phyloP scores from a whole-genome alignment of 2,113 vertebrate species.

The Engystomops pustulosus region DNA sequence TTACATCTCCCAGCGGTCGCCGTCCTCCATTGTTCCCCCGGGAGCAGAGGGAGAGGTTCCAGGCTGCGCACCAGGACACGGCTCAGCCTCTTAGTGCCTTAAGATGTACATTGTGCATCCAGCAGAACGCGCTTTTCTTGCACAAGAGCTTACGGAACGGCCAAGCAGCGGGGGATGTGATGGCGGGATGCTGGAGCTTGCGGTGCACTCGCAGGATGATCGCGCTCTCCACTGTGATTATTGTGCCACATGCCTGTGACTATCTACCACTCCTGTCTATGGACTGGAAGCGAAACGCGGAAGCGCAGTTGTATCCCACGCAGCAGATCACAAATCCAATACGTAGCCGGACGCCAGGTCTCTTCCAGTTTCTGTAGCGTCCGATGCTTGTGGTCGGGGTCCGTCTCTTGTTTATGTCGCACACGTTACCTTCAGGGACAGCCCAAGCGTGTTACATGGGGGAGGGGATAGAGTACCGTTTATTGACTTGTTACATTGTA shows the following conservation, averaged over 20 bases:
- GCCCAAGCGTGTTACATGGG: neutral
- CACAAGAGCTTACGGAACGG: neutral
- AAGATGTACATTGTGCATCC: constrained; percentile 73
- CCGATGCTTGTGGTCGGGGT: neutral
- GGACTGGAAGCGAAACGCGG: constrained; percentile 6
- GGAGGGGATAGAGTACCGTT: neutral
- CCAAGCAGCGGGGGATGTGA: neutral
- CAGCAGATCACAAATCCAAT: neutral
- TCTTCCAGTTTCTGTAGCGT: constrained; percentile 38
- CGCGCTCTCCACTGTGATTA: constrained; percentile 71
- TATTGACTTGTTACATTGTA: neutral
- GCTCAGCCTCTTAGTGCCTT: constrained; percentile 74
- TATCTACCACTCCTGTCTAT: constrained; percentile 51
- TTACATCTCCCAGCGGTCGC: constrained; percentile 61
- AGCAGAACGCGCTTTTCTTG: constrained; percentile 64
- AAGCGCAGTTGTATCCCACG: neutral
- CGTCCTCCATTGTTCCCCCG: constrained; percentile 65
- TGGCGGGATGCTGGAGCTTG: constrained; percentile 62
- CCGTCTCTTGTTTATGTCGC: constrained; percentile 11
- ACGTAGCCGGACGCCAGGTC: constrained; percentile 19
- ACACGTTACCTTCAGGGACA: neutral
- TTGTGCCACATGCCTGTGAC: constrained; percentile 66
- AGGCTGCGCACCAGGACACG: constrained; percentile 61
- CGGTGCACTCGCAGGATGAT: constrained; percentile 63
- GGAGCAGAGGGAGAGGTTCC: constrained; percentile 65